Conservation (phyloP, 2,888 invertebrate species). For the Macaria notata region DNA sequence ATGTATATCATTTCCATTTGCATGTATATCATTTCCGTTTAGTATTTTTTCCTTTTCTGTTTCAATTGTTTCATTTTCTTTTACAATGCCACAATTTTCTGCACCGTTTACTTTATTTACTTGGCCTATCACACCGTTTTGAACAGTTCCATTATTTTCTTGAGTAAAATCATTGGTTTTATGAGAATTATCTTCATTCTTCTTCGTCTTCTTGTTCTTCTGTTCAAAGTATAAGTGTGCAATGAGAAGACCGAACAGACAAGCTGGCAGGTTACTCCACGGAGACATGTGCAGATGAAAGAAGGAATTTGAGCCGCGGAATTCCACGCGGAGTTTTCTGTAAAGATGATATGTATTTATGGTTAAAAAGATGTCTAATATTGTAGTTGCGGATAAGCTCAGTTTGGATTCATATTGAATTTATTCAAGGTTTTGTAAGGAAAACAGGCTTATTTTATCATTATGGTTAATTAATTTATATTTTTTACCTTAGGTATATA, state of each 20-base stretch:
- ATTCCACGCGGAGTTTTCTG: slow-evolving; percentile 12
- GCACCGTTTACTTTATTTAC: background rate
- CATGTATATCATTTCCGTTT: background rate
- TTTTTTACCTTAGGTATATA: no score
- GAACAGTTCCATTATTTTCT: background rate
- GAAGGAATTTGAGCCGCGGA: slow-evolving; percentile 7
- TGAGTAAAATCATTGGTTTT: background rate
- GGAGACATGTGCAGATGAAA: slow-evolving; percentile 23
- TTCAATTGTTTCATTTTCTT: background rate
- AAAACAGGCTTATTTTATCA: no score
- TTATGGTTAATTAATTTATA: no score
- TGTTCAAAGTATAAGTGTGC: slow-evolving; percentile 25
- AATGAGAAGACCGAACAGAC: slow-evolving; percentile 26
- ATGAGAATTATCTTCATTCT: slow-evolving; percentile 4
- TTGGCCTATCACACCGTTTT: background rate
- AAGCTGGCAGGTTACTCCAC: slow-evolving; percentile 25
- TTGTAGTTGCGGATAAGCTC: no score
- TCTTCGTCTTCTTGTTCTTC: slow-evolving; percentile 8
- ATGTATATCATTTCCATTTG: background rate
- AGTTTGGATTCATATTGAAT: no score
- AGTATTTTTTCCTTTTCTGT: background rate
- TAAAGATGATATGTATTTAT: background rate
- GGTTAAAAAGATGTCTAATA: no score
- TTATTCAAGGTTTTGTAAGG: no score
- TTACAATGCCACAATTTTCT: background rate